These are phyloP conservation scores for Borostomias antarcticus DNA, from an alignment of 2,797 vertebrate genomes.

Conservation along the genomic window DNA sequence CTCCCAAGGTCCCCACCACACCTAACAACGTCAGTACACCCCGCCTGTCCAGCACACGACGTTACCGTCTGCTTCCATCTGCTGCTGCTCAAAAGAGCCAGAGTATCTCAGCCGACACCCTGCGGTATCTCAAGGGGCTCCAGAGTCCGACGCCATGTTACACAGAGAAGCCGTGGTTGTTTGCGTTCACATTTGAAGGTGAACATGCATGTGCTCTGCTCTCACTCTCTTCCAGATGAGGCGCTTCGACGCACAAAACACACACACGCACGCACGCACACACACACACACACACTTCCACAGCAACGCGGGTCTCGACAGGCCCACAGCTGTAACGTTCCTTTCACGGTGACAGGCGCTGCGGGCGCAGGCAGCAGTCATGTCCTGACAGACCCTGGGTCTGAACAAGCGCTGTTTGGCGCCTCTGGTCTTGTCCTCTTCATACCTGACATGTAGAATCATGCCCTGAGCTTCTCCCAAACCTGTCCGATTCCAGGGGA, in stretches of 20 bases:
- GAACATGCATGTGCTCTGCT: neutral
- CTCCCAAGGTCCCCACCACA: too few relatives aligned
- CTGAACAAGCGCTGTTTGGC: constrained; percentile 89
- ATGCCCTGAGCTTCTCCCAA: constrained; percentile 82
- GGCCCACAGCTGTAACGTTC: constrained; percentile 86
- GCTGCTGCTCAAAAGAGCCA: too few relatives aligned
- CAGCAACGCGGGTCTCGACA: constrained; percentile 78
- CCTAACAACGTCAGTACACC: too few relatives aligned
- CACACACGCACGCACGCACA: neutral
- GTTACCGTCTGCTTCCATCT: too few relatives aligned
- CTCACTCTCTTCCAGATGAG: neutral
- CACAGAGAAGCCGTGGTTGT: too few relatives aligned
- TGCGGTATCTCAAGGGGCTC: too few relatives aligned
- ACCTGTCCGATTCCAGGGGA: constrained; percentile 83
- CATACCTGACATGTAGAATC: constrained; percentile 97
- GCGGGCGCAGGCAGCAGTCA: constrained; percentile 90
- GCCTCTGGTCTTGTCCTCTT: constrained; percentile 99
- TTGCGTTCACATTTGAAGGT: too few relatives aligned
- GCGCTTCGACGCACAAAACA: neutral
- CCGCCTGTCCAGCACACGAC: too few relatives aligned
- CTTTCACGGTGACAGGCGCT: constrained; percentile 86
- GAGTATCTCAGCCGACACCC: too few relatives aligned
- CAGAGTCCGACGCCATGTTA: too few relatives aligned
- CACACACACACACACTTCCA: constrained; percentile 26
- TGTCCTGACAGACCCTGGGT: constrained; percentile 89